Evolutionary conservation across 2,797 vertebrate genomes (phyloP).

Genomic region (Peromyscus eremicus): DNA sequence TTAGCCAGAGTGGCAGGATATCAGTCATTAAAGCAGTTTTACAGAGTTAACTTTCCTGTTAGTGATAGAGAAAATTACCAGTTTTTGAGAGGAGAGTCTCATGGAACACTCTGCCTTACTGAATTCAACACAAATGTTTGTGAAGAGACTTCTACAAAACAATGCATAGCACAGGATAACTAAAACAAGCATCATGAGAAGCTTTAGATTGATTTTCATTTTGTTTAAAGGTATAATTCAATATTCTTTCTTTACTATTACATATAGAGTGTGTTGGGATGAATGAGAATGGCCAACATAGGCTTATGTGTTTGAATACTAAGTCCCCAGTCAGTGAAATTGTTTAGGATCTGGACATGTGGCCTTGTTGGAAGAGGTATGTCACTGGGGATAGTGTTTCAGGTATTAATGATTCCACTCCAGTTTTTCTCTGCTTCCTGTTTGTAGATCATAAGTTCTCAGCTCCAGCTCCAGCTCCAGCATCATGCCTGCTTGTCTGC

Average conservation of each 20-base stretch:
- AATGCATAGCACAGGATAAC: not conserved
- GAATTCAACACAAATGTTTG: not conserved
- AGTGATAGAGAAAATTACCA: constrained; percentile 24
- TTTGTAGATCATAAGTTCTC: not conserved
- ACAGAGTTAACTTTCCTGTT: constrained; percentile 65
- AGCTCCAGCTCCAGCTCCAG: not conserved
- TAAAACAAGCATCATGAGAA: not conserved
- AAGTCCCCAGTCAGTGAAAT: not conserved
- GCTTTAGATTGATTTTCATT: not conserved
- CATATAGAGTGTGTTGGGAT: rapidly evolving
- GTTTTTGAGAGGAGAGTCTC: constrained; percentile 39
- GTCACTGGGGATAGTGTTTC: not conserved
- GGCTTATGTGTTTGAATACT: not conserved
- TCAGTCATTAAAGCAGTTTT: constrained; percentile 62
- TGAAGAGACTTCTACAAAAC: not conserved
- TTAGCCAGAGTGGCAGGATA: not conserved
- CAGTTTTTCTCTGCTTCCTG: not conserved
- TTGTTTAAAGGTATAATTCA: constrained; percentile 24
- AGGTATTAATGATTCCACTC: not conserved
- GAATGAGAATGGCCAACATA: not conserved
- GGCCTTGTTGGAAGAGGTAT: not conserved
- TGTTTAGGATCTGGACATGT: not conserved
- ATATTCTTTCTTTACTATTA: not conserved
- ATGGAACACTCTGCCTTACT: not conserved
- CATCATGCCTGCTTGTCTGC: not conserved